phyloP scores from a whole-genome alignment of 2,113 vertebrate species.

The Aptenodytes forsteri region DNA sequence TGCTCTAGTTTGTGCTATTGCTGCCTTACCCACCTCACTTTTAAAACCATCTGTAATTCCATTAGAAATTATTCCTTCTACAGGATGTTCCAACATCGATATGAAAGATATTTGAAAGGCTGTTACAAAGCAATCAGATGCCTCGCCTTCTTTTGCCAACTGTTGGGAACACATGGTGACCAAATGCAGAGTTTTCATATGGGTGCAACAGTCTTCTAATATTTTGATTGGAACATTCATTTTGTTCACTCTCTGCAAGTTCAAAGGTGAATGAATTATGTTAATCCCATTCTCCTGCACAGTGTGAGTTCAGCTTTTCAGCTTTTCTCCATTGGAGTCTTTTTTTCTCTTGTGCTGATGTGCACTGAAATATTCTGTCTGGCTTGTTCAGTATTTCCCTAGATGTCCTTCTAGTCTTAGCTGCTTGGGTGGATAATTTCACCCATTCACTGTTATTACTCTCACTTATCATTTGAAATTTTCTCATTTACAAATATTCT shows the following conservation, averaged over 20 bases:
- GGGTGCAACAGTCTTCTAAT: background rate
- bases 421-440: background rate
- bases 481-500: background rate
- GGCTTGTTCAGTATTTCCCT: constrained; percentile 7
- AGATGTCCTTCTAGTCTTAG: background rate
- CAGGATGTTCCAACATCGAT: background rate
- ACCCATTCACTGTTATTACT: background rate
- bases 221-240: background rate
- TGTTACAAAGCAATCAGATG: background rate
- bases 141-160: background rate
- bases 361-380: constrained; percentile 10
- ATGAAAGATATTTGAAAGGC: background rate
- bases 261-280: constrained; percentile 34
- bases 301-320: constrained; percentile 10
- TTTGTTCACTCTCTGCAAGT: background rate
- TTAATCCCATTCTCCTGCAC: constrained; percentile 15
- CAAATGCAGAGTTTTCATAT: constrained; percentile 6
- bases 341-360: constrained; percentile 1
- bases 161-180: background rate
- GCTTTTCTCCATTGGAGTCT: constrained; percentile 3
- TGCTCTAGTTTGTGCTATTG: background rate
- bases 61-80: background rate
- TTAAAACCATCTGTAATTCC: background rate
- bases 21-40: background rate
- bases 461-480: background rate